These are phyloP conservation scores for Lipophrys pholis DNA, from an alignment of 2,113 vertebrate genomes.

Conservation along the genomic window DNA sequence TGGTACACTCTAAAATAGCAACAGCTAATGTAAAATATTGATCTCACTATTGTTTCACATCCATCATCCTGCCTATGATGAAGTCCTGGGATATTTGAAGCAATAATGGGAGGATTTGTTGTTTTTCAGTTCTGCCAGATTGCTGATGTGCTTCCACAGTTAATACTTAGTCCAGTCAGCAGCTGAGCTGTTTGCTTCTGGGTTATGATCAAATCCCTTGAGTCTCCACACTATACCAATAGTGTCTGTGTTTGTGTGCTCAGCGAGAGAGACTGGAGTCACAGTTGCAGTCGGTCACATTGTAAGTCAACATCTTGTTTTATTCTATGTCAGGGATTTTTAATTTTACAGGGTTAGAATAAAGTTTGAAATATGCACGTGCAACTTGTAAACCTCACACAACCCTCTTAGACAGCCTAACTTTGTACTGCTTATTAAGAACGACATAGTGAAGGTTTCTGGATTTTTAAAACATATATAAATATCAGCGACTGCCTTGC, in stretches of 20 bases:
- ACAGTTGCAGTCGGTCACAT: slow-evolving; percentile 35
- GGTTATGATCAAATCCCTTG: slow-evolving; percentile 35
- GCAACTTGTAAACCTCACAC: background rate
- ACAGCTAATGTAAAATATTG: slow-evolving; percentile 1
- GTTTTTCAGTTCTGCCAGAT: slow-evolving; percentile 5
- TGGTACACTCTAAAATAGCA: background rate
- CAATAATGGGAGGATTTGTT: slow-evolving; percentile 7
- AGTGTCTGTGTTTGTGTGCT: slow-evolving; percentile 12
- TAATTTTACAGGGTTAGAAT: slow-evolving; percentile 13
- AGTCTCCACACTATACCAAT: slow-evolving; percentile 9
- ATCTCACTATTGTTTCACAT: background rate
- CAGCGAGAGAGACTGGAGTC: background rate
- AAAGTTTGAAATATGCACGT: background rate
- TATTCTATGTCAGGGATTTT: background rate
- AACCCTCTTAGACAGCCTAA: background rate
- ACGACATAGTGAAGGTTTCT: background rate
- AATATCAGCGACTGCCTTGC: background rate
- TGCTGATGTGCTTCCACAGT: slow-evolving; percentile 14
- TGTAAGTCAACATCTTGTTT: slow-evolving; percentile 7
- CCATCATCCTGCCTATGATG: background rate
- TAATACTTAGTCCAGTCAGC: slow-evolving; percentile 20
- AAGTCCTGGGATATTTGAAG: slow-evolving; percentile 6
- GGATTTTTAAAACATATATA: background rate
- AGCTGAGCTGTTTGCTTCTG: slow-evolving; percentile 21
- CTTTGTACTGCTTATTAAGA: background rate